phyloP scores from a whole-genome alignment of 92 coral and sea anemone genomes.

The Micromussa lordhowensis region DNA sequence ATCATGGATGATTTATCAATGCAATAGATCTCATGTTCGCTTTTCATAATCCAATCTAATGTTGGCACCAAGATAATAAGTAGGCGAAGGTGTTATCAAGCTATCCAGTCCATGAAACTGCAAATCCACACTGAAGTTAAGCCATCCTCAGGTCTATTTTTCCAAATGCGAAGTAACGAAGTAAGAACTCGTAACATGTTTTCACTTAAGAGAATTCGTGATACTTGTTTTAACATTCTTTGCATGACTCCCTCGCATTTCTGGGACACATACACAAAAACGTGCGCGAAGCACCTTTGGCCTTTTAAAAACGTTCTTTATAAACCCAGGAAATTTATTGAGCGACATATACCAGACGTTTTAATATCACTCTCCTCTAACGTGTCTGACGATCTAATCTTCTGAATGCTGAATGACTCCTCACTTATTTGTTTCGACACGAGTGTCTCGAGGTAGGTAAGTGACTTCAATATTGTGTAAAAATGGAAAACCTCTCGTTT shows the following conservation, averaged over 20 bases:
- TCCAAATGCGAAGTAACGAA: background rate
- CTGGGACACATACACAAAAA: background rate
- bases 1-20: background rate
- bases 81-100: background rate
- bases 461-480: no score
- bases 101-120: background rate
- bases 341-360: conserved; percentile 18
- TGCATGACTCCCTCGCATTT: background rate
- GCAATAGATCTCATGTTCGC: background rate
- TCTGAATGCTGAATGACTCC: no score
- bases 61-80: background rate
- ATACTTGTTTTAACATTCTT: background rate
- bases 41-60: background rate
- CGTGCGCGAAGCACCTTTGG: background rate
- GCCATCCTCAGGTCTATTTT: background rate
- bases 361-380: background rate
- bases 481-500: no score
- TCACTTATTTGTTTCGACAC: no score
- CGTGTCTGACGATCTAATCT: background rate
- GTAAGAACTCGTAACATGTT: background rate
- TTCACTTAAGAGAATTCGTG: background rate
- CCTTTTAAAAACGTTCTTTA: conserved; percentile 9
- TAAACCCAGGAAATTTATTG: background rate
- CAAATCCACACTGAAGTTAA: background rate
- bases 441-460: no score